phyloP scores from a whole-genome alignment of 2,113 vertebrate species.

The Ctenodactylus gundi region DNA sequence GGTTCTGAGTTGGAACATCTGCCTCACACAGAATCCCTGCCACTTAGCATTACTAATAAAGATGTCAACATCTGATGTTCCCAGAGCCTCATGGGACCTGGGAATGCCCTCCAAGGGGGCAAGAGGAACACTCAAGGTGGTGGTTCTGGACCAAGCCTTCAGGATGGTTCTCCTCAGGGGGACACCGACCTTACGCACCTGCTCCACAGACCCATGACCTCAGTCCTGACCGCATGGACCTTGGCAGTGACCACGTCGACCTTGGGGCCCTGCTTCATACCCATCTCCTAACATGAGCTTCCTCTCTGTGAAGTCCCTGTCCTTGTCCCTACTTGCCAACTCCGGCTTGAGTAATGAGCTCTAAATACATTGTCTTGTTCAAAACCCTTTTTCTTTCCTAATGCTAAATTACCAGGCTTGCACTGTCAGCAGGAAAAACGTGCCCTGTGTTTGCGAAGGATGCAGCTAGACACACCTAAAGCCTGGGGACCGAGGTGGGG shows the following conservation, averaged over 20 bases:
- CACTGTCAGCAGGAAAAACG: constrained; percentile 66
- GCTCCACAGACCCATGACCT: constrained; percentile 38
- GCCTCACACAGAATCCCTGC: background rate
- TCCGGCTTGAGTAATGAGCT: constrained; percentile 49
- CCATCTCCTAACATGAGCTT: background rate
- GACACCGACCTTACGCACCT: background rate
- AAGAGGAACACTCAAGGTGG: background rate
- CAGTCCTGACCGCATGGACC: background rate
- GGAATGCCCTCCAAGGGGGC: too few species aligned
- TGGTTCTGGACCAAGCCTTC: background rate
- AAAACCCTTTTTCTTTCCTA: constrained; percentile 69
- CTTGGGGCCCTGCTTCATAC: background rate
- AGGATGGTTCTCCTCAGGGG: background rate
- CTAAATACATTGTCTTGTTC: constrained; percentile 67
- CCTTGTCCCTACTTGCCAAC: constrained; percentile 54
- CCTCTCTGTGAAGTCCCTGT: background rate
- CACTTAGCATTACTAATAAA: background rate
- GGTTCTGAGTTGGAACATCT: background rate
- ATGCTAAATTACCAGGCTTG: constrained; percentile 68
- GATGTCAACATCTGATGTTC: background rate
- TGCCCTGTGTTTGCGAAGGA: background rate
- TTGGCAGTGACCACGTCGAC: background rate
- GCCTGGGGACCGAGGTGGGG: too few species aligned
- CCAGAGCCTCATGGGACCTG: too few species aligned
- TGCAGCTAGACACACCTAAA: background rate